These are phyloP conservation scores for Drosophila kurseongensis DNA, from an alignment of 1,140 invertebrate species.

Conservation along the genomic window DNA sequence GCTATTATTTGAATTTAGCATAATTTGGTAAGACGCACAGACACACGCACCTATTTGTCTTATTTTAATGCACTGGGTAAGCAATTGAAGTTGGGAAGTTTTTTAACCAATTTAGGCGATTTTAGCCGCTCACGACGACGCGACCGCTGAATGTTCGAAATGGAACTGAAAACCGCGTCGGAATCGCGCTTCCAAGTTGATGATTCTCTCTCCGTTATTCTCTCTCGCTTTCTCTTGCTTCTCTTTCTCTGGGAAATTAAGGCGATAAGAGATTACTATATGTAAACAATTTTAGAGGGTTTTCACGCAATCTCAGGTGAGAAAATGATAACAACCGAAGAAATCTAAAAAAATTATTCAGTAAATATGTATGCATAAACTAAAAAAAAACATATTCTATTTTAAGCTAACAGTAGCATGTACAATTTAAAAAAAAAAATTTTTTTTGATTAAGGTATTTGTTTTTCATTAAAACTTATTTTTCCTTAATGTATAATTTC, in stretches of 20 bases:
- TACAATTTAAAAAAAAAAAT: too few species aligned
- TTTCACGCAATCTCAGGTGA: not conserved
- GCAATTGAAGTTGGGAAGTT: slow-evolving; percentile 9
- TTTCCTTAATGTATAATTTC: too few species aligned
- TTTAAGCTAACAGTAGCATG: too few species aligned
- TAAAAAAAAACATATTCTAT: too few species aligned
- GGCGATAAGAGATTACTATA: not conserved
- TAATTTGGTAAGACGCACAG: slow-evolving; percentile 13
- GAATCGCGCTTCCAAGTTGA: slow-evolving; percentile 17
- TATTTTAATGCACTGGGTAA: slow-evolving; percentile 24
- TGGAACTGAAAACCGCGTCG: slow-evolving; percentile 42
- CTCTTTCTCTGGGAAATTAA: slow-evolving; percentile 4
- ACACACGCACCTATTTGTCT: slow-evolving; percentile 36
- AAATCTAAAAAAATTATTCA: not conserved
- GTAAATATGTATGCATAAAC: too few species aligned
- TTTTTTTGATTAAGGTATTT: too few species aligned
- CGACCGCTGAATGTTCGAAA: slow-evolving; percentile 42
- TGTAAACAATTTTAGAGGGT: not conserved
- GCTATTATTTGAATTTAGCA: slow-evolving; percentile 18
- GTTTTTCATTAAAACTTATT: too few species aligned
- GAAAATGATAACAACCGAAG: not conserved
- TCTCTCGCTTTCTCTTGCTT: slow-evolving; percentile 1
- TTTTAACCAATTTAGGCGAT: slow-evolving; percentile 15
- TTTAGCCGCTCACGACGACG: slow-evolving; percentile 20
- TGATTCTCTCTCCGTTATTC: not conserved